Conservation (phyloP, 2,888 invertebrate species). For the Yponomeuta evonymella region DNA sequence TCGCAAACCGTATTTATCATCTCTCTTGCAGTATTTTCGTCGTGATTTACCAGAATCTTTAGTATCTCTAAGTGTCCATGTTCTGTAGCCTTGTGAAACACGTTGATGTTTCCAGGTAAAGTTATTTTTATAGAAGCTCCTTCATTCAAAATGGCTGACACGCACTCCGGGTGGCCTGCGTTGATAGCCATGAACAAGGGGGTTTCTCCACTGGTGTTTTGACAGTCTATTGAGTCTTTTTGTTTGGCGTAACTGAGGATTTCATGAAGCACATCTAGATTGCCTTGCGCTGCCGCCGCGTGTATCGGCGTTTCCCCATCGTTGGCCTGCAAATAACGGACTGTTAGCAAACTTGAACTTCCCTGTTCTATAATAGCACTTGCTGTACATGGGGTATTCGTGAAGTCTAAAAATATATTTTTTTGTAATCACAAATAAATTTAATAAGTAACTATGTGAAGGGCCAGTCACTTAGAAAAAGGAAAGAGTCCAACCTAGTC, state of each 20-base stretch:
- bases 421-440: too few species aligned
- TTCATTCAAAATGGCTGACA: slow-evolving; percentile 58
- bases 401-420: too few species aligned
- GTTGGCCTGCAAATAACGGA: slow-evolving; percentile 45
- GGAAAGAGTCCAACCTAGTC: too few species aligned
- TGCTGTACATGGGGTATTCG: too few species aligned
- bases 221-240: slow-evolving; percentile 61
- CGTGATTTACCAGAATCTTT: slow-evolving; percentile 62
- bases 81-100: slow-evolving; percentile 78
- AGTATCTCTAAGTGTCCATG: slow-evolving; percentile 72
- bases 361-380: too few species aligned
- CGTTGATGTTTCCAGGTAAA: slow-evolving; percentile 64
- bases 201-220: slow-evolving; percentile 66
- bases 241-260: slow-evolving; percentile 67
- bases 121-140: slow-evolving; percentile 61
- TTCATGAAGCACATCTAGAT: slow-evolving; percentile 66
- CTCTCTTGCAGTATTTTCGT: slow-evolving; percentile 44
- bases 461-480: too few species aligned
- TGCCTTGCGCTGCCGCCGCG: slow-evolving; percentile 68
- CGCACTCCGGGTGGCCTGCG: slow-evolving; percentile 57
- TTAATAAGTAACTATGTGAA: too few species aligned
- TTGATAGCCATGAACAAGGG: slow-evolving; percentile 65
- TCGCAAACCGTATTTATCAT: slow-evolving; percentile 52
- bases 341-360: too few species aligned
- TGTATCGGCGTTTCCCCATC: slow-evolving; percentile 73